Evolutionary conservation across 2,797 vertebrate species (phyloP).

Genomic region (Pipistrellus pipistrellus): DNA sequence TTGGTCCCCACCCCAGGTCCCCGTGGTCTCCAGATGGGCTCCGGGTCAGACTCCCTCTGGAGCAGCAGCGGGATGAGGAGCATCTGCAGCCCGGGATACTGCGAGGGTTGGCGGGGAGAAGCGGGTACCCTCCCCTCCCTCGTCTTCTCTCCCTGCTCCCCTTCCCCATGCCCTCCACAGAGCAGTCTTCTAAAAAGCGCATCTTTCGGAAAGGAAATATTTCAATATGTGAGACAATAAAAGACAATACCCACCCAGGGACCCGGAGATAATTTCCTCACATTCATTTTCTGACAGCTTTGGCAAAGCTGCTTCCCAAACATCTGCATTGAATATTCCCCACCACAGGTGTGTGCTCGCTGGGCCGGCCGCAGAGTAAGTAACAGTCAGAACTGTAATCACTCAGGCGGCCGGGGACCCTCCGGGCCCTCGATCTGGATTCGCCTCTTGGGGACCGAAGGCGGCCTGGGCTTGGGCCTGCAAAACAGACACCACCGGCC

Average conservation of each 20-base stretch:
- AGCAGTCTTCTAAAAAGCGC: conserved; percentile 38
- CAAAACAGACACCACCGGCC: accelerated
- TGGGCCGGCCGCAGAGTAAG: neutral
- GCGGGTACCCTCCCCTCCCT: neutral
- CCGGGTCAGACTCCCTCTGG: neutral
- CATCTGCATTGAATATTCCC: conserved; percentile 44
- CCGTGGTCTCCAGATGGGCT: neutral
- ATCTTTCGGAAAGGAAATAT: conserved; percentile 48
- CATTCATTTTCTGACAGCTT: conserved; percentile 48
- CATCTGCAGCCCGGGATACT: neutral
- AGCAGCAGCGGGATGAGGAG: accelerated
- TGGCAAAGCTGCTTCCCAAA: conserved; percentile 67
- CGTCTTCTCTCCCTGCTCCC: neutral
- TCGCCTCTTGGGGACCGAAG: neutral
- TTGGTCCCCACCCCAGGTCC: neutral
- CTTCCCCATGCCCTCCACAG: neutral
- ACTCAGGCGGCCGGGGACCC: accelerated
- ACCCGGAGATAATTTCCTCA: conserved; percentile 31
- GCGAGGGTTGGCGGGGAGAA: too few relatives aligned
- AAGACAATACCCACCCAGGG: neutral
- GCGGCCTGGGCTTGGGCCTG: neutral
- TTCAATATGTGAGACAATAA: conserved; percentile 42
- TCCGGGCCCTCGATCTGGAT: neutral
- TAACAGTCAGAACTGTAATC: neutral
- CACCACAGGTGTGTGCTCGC: conserved; percentile 50